Evolutionary conservation across 2,888 invertebrate species (phyloP).

Genomic region (Macrosoma leucophasiata): DNA sequence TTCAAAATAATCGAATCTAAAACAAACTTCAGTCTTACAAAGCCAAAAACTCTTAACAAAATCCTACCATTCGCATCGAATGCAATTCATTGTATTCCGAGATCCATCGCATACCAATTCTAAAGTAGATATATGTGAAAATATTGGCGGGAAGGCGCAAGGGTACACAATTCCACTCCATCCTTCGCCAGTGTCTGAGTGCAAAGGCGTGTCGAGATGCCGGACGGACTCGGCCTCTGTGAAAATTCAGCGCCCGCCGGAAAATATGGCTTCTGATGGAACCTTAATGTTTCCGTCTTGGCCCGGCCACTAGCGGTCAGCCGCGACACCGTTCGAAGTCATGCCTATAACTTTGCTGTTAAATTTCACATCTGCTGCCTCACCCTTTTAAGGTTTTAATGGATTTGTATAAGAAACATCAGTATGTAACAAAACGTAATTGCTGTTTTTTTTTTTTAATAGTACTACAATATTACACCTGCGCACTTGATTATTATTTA

Average conservation of each 20-base stretch:
- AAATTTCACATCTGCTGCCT: no score
- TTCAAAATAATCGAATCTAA: no score
- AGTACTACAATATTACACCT: no score
- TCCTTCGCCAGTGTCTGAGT: conserved; percentile 59
- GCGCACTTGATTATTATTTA: no score
- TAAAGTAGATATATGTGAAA: conserved; percentile 50
- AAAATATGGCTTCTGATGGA: conserved; percentile 70
- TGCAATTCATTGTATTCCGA: no score
- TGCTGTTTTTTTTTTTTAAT: no score
- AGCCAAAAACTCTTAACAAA: no score
- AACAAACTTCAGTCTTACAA: no score
- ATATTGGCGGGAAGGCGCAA: conserved; percentile 51
- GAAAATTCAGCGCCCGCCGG: conserved; percentile 61
- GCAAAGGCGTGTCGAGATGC: conserved; percentile 69
- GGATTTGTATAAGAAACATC: no score
- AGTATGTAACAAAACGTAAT: no score
- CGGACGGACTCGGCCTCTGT: conserved; percentile 54
- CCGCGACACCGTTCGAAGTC: conserved; percentile 44
- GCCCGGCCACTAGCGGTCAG: conserved; percentile 60
- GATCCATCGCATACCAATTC: no score
- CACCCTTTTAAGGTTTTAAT: background rate
- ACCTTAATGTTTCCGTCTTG: conserved; percentile 72
- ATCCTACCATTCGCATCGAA: no score
- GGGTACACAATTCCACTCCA: conserved; percentile 60
- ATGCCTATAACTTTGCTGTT: conserved; percentile 40